Evolutionary conservation across 2,888 invertebrate species (phyloP).

Genomic region (Troides aeacus): DNA sequence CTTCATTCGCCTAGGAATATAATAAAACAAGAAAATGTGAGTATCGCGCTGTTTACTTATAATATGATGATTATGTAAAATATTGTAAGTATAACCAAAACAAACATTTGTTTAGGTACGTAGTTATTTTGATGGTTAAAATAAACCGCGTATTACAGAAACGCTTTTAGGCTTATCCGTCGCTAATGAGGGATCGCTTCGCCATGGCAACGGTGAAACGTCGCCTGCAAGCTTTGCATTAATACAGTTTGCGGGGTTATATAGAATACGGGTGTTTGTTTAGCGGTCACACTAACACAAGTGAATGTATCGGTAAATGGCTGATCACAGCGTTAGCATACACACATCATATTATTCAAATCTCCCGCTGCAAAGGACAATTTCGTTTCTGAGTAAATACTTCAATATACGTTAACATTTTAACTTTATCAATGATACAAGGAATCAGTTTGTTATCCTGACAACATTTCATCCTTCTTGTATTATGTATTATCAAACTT

Average conservation of each 20-base stretch:
- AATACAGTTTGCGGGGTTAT: slow-evolving; percentile 6
- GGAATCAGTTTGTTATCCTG: too few relatives aligned
- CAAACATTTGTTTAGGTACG: slow-evolving; percentile 11
- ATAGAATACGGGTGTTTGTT: neutral
- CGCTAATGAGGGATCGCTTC: slow-evolving; percentile 24
- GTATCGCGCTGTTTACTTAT: neutral
- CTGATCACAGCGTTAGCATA: too few relatives aligned
- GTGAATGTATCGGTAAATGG: slow-evolving; percentile 1
- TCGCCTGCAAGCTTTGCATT: slow-evolving; percentile 21
- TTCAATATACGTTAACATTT: too few relatives aligned
- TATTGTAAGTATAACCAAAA: neutral
- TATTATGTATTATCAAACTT: too few relatives aligned
- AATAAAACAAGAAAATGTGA: too few relatives aligned
- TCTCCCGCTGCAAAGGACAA: too few relatives aligned
- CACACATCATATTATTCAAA: too few relatives aligned
- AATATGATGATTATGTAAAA: neutral
- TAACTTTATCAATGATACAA: too few relatives aligned
- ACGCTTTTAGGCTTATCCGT: slow-evolving; percentile 26
- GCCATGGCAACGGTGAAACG: slow-evolving; percentile 16
- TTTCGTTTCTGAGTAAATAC: too few relatives aligned
- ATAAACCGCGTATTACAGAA: slow-evolving; percentile 17
- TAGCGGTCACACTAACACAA: neutral
- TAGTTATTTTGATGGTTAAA: slow-evolving; percentile 15
- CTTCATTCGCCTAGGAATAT: too few relatives aligned
- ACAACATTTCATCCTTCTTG: too few relatives aligned